These are phyloP conservation scores for Amblyopsis rosae DNA, from an alignment of 2,113 vertebrate genomes.

Conservation along the genomic window DNA sequence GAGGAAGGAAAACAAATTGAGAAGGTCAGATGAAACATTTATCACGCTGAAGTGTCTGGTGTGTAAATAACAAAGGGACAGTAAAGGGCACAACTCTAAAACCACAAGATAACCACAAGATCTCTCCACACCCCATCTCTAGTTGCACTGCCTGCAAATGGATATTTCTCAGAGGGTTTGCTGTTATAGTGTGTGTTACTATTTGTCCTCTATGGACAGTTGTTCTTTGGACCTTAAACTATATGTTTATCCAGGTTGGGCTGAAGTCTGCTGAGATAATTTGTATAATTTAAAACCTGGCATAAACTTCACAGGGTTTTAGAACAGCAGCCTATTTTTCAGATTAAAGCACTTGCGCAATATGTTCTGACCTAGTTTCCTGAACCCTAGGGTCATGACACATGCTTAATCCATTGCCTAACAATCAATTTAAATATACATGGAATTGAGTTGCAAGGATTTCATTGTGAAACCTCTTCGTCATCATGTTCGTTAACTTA, in stretches of 20 bases:
- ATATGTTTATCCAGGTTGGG: slow-evolving; percentile 32
- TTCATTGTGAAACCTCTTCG: too few species aligned
- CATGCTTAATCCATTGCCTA: too few species aligned
- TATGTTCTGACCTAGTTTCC: too few species aligned
- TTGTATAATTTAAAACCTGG: background rate
- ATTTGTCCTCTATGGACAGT: slow-evolving; percentile 52
- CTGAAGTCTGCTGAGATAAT: background rate
- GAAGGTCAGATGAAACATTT: slow-evolving; percentile 74
- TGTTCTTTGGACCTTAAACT: slow-evolving; percentile 65
- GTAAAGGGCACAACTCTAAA: slow-evolving; percentile 73
- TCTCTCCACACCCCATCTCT: slow-evolving; percentile 63
- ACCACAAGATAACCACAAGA: slow-evolving; percentile 68
- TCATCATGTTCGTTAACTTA: too few species aligned
- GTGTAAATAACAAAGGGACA: slow-evolving; percentile 74
- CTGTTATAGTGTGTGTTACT: slow-evolving; percentile 54
- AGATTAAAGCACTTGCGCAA: too few species aligned
- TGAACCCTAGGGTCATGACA: too few species aligned
- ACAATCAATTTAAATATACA: too few species aligned
- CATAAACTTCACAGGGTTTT: too few species aligned
- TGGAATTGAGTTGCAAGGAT: too few species aligned
- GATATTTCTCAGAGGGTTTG: slow-evolving; percentile 67
- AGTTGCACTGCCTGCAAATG: slow-evolving; percentile 52
- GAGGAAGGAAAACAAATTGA: slow-evolving; percentile 73
- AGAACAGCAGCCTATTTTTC: too few species aligned
- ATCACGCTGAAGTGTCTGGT: slow-evolving; percentile 72